Evolutionary conservation across 2,797 vertebrate genomes (phyloP), one percentile per base, ranked within the genome.

Genomic region (Brachyrhaphis roseni): DNA sequence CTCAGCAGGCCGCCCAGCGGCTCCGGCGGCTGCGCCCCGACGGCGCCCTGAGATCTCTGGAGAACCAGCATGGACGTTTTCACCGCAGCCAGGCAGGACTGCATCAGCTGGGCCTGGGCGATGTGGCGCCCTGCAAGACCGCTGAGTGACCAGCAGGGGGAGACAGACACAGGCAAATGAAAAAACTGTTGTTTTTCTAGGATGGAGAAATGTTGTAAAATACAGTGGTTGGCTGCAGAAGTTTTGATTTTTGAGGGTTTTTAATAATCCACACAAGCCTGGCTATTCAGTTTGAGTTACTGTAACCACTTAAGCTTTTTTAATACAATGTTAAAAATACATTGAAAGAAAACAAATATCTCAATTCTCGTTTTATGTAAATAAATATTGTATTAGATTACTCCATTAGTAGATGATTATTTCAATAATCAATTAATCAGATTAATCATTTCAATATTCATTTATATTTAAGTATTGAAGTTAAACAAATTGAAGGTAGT

Each of bases 81-180:
- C 82, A 99, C 94, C 0, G 93, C 95, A 72, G 95, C 90, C 88
- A 98, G 86, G 79, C 97, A 97, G 82, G 96, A 97, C 0, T 97
- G 96, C 98, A 98, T 98, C 83, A 99, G 73, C 86, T 96, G 95
- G 57, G 97, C 97, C 92, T 99, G 97, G 84, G 96, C 96, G 55
- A 99, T 94, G 78, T 91, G 95, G 84, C 97, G 96, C 79, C 97
- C 98, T 75, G 91, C 66, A 73, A 97, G 95, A 81, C 91, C 95
- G 83, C 97, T 99, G 64, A 4, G 28, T 28, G 45, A 62, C 85
- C 86, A 90, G 86, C 78, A 91, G 91, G 80, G 91, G 86, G 87
- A 59, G 73, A 85, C 82, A 94, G 45, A 90, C 41, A 78, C 1
- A 15, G 8, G 34, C 78, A 82, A 7, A 82, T 10, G 6, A 41